Evolutionary conservation across 2,113 vertebrate genomes (phyloP), one percentile per base, ranked within the genome.

Genomic region (Vicugna pacos): DNA sequence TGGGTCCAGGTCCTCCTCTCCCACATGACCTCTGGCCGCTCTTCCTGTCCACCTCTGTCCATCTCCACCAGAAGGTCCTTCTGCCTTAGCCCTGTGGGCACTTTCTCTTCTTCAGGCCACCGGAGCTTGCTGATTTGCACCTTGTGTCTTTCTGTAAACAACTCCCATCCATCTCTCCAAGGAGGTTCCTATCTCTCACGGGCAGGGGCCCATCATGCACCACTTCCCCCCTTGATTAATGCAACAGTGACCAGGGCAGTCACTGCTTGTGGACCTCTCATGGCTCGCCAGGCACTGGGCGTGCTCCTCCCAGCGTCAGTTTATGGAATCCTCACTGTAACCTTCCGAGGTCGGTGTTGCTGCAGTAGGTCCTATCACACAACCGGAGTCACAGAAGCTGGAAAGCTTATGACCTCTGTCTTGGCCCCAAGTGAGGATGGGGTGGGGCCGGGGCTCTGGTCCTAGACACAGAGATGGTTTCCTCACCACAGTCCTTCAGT

Each of bases 181-280:
- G 35, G 19, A 38, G 26, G 35, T 56, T 4, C 17, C 20, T 2
- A 1, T 35, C 26, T 50, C 67, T 46, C 9, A 0, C 1, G 67
- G 14, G 58, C 8, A 8, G 4, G 14, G 16, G 3, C 11, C 48
- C 10, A 3, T 26, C 1, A 0, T 30, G 14, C 3, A 12, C 56
- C 28, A 42, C 8, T 15, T 6, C 5, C 20, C 20, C 35, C 58
- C 42, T 50, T 26, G 64, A 12, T 9, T n/a, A 13, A 32, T 0
- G 26, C 20, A 16, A 1, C 8, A 26, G 54, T 5, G 7, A 0
- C 0, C 9, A 0, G 2, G 12, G 4, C 0, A 0, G 11, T 2
- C 48, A 0, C 1, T 0, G 3, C 14, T 1, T 0, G 2, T 8
- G 46, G 8, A 5, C 20, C 24, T 19, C 52, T 24, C 12, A 8